A percentile compares a stretch with the other conserved stretches of the same genome.
Evolutionary conservation across 2,113 vertebrate species (phyloP).

Genomic region (Copsychus sechellarum): DNA sequence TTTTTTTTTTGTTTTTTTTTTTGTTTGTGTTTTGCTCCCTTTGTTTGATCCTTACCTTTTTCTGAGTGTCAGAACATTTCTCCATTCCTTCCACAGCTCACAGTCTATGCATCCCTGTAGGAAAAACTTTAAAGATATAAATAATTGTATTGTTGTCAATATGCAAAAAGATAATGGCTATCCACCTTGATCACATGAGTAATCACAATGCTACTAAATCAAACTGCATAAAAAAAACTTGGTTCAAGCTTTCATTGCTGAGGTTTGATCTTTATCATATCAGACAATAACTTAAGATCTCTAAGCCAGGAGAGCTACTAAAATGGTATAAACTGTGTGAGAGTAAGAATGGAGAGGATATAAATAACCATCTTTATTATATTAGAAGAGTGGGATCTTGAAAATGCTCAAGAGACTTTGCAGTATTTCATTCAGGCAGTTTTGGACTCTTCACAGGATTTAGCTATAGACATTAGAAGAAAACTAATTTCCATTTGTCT

Average conservation of each 20-base stretch:
- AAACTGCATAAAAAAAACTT: not conserved
- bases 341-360: not conserved
- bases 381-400: not conserved
- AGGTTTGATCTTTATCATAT: not conserved
- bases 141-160: not conserved
- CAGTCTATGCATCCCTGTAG: not conserved
- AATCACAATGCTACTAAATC: not conserved
- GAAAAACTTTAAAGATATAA: not conserved
- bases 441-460: not conserved
- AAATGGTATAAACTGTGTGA: not conserved
- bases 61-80: not conserved
- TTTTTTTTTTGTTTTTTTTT: not conserved
- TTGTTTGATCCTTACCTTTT: not conserved
- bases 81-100: not conserved
- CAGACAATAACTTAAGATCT: not conserved
- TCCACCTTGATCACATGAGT: not conserved
- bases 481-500: not conserved
- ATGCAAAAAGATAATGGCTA: not conserved
- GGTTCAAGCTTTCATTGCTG: not conserved
- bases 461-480: not conserved
- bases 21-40: not conserved
- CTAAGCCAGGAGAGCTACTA: not conserved
- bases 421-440: not conserved
- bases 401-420: not conserved
- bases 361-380: not conserved